These are phyloP conservation scores for Aurelia sp. DNA, from an alignment of 30 jellyfish, hydroid and myxozoan species.

Conservation along the genomic window DNA sequence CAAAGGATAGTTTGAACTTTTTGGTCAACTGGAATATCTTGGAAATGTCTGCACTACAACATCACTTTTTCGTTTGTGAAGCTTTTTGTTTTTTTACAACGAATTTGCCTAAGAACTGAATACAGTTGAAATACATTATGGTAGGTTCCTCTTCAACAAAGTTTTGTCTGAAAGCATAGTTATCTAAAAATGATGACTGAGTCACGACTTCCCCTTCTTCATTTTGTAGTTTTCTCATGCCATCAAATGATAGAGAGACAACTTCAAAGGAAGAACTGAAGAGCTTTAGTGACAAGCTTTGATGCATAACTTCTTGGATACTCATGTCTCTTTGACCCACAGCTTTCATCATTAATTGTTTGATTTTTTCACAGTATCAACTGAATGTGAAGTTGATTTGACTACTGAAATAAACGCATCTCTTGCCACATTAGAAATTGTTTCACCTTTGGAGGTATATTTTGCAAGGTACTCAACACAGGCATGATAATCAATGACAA, in stretches of 20 bases:
- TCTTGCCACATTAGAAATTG: conserved; percentile 6
- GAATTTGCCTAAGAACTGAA: conserved; percentile 31
- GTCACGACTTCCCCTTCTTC: background rate
- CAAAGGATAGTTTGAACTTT: conserved; percentile 20
- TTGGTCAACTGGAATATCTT: background rate
- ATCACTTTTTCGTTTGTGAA: conserved; percentile 31
- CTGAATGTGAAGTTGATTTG: conserved; percentile 17
- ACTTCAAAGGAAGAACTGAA: conserved; percentile 36
- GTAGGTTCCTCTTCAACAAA: conserved; percentile 15
- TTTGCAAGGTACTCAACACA: no score
- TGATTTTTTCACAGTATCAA: background rate
- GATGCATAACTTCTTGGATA: conserved; percentile 43
- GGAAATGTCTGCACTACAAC: conserved; percentile 46
- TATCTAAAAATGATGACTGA: conserved; percentile 23
- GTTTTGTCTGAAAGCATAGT: conserved; percentile 34
- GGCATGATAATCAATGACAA: conserved; percentile 44
- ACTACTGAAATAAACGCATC: conserved; percentile 34
- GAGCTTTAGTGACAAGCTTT: conserved; percentile 17
- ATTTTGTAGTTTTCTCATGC: background rate
- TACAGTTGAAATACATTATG: conserved; percentile 36
- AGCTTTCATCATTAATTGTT: conserved; percentile 12
- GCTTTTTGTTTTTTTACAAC: conserved; percentile 12
- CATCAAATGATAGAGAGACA: background rate
- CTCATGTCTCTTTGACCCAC: conserved; percentile 35
- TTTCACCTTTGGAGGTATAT: conserved; percentile 58